Base-by-base conservation (phyloP, 2,113 vertebrate species). In the Melospiza georgiana region DNA sequence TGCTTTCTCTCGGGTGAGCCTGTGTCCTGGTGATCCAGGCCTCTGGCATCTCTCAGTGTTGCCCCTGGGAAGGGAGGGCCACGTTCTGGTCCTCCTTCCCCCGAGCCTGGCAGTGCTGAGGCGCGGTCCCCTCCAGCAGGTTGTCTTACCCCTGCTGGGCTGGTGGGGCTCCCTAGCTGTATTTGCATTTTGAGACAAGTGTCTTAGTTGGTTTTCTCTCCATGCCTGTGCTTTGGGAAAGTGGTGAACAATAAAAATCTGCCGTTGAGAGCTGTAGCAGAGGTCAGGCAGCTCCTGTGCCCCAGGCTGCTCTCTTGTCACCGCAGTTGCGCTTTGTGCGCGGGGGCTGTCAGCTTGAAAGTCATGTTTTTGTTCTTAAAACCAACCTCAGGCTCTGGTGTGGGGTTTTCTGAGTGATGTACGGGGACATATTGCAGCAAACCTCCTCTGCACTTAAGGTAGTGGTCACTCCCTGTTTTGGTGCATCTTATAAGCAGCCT, bases 261-360 rank as follows among this genome's bases (percentile, higher is more conserved):
- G 6, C 69, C 2, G 8, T 58, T 6, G 3, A 92, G 93, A 92
- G 93, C 93, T 78, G 93, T 81, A 89, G 94, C 95, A 89, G 96
- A 94, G 96, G 96, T 96, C 95, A 95, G 91, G 39, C 65, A 51
- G 95, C 95, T 95, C 92, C 91, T 93, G 68, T 92, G 95, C 95
- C 94, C 86, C 80, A 81, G 96, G 96, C 93, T 93, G 86, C 95
- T 96, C 93, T 94, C 80, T 81, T 95, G 94, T 92, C 93, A 92
- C 83, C 0, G 7, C 91, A 81, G 94, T 89, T 9, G 65, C 0
- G 44, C 93, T 93, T 94, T 90, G 83, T 90, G 93, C 24, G 3
- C 5, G 16, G 84, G 83, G 91, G 76, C 91, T 93, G 94, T 90
- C 93, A 94, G 94, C 93, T 92, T 92, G 76, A 79, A 96, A 96